Percentiles rank a stretch among this genome's conserved stretches.
Evolutionary conservation across 2,797 vertebrate species (phyloP).

Genomic region (Pygocentrus nattereri): DNA sequence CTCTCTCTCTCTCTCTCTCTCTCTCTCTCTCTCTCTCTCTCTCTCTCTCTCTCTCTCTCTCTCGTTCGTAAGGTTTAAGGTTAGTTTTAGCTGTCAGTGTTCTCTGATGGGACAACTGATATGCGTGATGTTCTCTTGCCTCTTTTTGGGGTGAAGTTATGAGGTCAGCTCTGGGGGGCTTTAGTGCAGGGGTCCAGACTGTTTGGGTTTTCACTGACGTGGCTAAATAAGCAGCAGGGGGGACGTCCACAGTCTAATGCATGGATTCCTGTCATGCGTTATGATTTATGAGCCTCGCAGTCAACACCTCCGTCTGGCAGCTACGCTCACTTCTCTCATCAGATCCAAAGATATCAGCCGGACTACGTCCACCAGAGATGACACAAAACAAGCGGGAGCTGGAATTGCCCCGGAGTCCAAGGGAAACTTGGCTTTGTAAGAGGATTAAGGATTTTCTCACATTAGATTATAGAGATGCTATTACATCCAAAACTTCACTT

Average conservation of each 20-base stretch:
- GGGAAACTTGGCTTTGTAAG: neutral
- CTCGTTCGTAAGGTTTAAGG: conserved; percentile 23
- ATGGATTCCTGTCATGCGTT: conserved; percentile 39
- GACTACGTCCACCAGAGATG: neutral
- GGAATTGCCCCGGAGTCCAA: neutral
- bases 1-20: neutral
- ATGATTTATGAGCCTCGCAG: conserved; percentile 52
- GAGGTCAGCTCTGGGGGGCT: conserved; percentile 41
- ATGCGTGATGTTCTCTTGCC: conserved; percentile 30
- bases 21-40: neutral
- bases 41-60: neutral
- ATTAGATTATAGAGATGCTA: neutral
- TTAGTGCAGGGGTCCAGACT: conserved; percentile 51
- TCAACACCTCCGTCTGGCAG: conserved; percentile 29
- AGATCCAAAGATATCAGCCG: conserved; percentile 12
- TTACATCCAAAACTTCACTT: neutral
- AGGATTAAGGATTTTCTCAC: neutral
- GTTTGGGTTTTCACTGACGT: conserved; percentile 57
- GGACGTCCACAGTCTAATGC: conserved; percentile 33
- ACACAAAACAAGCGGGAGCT: neutral
- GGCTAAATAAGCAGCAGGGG: conserved; percentile 58
- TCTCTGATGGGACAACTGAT: conserved; percentile 35
- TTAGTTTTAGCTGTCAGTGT: conserved; percentile 26
- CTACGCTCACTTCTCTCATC: conserved; percentile 1
- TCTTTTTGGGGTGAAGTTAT: conserved; percentile 39